Evolutionary conservation across 2,888 invertebrate species (phyloP).

Genomic region (Hybos culiciformis): DNA sequence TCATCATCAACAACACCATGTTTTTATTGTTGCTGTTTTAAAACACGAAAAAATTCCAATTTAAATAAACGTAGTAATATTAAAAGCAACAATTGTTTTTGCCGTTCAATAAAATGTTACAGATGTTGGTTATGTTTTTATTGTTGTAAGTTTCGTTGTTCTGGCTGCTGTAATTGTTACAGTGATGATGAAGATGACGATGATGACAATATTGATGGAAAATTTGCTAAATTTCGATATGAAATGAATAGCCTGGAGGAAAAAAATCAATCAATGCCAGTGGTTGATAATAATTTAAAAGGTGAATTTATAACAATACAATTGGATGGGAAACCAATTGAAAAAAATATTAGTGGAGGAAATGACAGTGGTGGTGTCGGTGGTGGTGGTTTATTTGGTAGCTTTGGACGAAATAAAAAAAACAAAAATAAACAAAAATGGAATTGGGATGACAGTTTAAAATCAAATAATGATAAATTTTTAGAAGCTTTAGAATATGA

Average conservation of each 20-base stretch:
- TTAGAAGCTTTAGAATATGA: conserved; percentile 33
- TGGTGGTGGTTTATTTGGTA: background rate
- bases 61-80: background rate
- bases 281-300: too few relatives aligned
- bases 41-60: background rate
- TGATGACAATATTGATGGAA: conserved; percentile 30
- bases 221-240: conserved; percentile 27
- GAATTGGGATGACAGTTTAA: conserved; percentile 34
- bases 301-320: too few relatives aligned
- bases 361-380: background rate
- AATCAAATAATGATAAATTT: conserved; percentile 34
- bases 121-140: conserved; percentile 16
- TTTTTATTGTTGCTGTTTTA: background rate
- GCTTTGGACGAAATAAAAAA: background rate
- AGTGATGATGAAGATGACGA: conserved; percentile 17
- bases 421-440: conserved; percentile 15
- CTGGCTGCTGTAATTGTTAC: background rate
- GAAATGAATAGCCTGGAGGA: conserved; percentile 27
- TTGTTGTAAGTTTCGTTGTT: conserved; percentile 9
- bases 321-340: background rate
- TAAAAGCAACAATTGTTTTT: background rate
- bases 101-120: conserved; percentile 10
- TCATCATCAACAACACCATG: background rate
- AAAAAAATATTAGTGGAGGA: background rate
- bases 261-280: too few relatives aligned